Conservation (phyloP, 2,797 vertebrate species). For the Poecile montanus region DNA sequence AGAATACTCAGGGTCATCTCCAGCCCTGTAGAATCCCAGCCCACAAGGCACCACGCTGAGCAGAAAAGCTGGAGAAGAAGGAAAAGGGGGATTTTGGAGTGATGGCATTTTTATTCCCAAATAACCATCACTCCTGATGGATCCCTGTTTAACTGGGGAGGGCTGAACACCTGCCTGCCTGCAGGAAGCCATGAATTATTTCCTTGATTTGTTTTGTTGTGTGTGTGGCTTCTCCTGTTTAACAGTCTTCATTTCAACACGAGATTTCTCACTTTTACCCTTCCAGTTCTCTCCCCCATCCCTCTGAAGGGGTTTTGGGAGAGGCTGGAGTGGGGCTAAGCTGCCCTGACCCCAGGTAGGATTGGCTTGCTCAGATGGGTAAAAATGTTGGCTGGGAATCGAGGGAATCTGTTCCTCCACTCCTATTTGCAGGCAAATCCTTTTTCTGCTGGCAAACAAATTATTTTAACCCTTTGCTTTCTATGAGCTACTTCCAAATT, state of each 20-base stretch:
- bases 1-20: no score
- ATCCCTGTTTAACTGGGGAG: not conserved
- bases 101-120: not conserved
- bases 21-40: not conserved
- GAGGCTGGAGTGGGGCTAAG: not conserved
- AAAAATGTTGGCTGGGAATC: not conserved
- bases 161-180: not conserved
- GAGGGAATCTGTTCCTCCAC: not conserved
- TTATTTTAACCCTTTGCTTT: not conserved
- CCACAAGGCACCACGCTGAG: accelerated
- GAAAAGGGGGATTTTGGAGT: accelerated
- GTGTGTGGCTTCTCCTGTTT: not conserved
- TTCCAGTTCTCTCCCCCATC: accelerated
- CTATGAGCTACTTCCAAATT: not conserved
- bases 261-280: not conserved
- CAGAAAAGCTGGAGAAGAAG: not conserved
- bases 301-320: no score
- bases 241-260: not conserved
- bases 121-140: not conserved
- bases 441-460: not conserved
- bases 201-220: not conserved
- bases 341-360: not conserved
- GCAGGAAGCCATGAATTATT: not conserved
- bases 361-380: not conserved
- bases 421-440: not conserved